A percentile compares a stretch with the other conserved stretches of the same genome.
Conservation (phyloP, 2,113 vertebrate genomes). For the Orientallactaga bullata region DNA sequence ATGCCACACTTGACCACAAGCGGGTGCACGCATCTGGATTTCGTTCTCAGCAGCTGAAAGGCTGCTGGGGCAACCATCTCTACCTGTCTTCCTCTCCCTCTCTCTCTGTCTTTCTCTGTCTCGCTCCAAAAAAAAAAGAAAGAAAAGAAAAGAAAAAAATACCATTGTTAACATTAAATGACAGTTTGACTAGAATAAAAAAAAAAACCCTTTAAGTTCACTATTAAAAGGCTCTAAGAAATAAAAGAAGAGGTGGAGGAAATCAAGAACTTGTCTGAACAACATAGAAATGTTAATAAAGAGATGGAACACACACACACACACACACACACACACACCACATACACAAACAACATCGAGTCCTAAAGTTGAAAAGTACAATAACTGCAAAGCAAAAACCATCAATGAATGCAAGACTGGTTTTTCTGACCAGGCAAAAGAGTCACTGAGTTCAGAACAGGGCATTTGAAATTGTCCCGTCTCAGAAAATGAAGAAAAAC, state of each 20-base stretch:
- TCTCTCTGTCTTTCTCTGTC: too few relatives aligned
- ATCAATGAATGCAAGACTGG: not conserved
- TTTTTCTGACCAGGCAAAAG: not conserved
- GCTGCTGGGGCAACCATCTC: too few relatives aligned
- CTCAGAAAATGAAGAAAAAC: not conserved
- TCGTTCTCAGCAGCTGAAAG: too few relatives aligned
- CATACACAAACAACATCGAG: too few relatives aligned
- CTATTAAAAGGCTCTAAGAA: not conserved
- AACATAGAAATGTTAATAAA: not conserved
- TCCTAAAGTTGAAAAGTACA: not conserved
- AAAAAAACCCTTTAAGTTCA: not conserved
- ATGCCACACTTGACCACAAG: too few relatives aligned
- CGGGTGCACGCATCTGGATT: too few relatives aligned
- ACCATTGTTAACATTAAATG: too few relatives aligned
- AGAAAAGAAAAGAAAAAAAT: too few relatives aligned
- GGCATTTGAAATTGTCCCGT: not conserved
- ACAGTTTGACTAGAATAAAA: not conserved
- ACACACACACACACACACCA: not conserved
- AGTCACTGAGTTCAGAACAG: not conserved
- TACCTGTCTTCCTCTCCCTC: too few relatives aligned
- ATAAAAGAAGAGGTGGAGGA: not conserved
- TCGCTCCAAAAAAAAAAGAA: too few relatives aligned
- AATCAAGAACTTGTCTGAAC: not conserved
- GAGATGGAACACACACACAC: not conserved
- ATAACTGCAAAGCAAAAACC: not conserved